Evolutionary conservation across 2,113 vertebrate species (phyloP).

Genomic region (Mungos mungo): DNA sequence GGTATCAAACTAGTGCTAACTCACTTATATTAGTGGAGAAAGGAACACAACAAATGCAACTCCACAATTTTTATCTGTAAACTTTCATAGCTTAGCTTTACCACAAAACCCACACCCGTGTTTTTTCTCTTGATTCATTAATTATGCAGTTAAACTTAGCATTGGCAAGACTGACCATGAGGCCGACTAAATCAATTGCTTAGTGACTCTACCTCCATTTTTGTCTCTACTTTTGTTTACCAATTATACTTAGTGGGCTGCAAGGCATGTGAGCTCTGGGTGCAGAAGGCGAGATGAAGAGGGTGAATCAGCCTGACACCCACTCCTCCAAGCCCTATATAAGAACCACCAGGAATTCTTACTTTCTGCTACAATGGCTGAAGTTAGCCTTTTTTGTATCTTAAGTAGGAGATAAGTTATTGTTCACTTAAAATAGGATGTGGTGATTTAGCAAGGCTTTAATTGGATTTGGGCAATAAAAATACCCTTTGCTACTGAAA

Average conservation of each 20-base stretch:
- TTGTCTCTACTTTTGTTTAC: background rate
- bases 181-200: background rate
- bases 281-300: background rate
- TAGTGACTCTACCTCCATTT: background rate
- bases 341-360: background rate
- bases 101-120: background rate
- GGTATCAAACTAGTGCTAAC: background rate
- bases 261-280: background rate
- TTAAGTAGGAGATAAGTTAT: constrained; percentile 60
- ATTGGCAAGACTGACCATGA: background rate
- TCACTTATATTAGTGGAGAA: background rate
- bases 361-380: constrained; percentile 23
- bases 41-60: background rate
- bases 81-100: background rate
- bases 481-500: constrained; percentile 62
- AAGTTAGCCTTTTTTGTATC: constrained; percentile 37
- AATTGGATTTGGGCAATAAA: constrained; percentile 65
- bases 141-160: background rate
- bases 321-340: background rate
- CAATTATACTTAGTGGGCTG: background rate
- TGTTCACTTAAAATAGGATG: constrained; percentile 53
- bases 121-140: background rate
- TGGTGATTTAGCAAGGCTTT: constrained; percentile 47
- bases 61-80: background rate
- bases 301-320: background rate